Conservation (phyloP, 2,888 invertebrate species). For the Brachyptera risi region DNA sequence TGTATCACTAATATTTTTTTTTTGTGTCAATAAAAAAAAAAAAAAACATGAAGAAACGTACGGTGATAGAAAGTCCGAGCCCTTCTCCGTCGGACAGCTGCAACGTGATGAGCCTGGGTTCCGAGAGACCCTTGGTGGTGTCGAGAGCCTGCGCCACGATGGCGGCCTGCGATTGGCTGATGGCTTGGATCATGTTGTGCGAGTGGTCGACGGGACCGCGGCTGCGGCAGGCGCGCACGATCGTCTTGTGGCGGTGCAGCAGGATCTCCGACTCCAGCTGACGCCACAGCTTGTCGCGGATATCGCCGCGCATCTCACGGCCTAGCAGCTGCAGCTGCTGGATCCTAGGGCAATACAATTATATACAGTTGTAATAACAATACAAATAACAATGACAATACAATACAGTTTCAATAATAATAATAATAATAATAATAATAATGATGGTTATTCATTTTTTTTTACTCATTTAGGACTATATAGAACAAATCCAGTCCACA, state of each 20-base stretch:
- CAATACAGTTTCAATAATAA: too few relatives aligned
- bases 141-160: too few relatives aligned
- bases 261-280: constrained; percentile 84
- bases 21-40: too few relatives aligned
- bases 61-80: constrained; percentile 80
- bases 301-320: constrained; percentile 72
- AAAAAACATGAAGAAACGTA: too few relatives aligned
- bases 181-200: constrained; percentile 31
- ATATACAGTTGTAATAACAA: too few relatives aligned
- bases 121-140: constrained; percentile 45
- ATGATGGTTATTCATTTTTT: too few relatives aligned
- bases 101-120: constrained; percentile 61
- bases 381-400: too few relatives aligned
- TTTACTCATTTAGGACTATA: too few relatives aligned
- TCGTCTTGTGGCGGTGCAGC: constrained; percentile 79
- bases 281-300: constrained; percentile 74
- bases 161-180: constrained; percentile 13
- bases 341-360: too few relatives aligned
- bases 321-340: constrained; percentile 81
- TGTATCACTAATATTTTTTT: too few relatives aligned
- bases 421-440: too few relatives aligned
- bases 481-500: too few relatives aligned
- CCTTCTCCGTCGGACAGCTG: constrained; percentile 71
- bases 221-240: constrained; percentile 54
- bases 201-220: constrained; percentile 35